Evolutionary conservation across 2,888 invertebrate genomes (phyloP).

Genomic region (Lysandra bellargus): DNA sequence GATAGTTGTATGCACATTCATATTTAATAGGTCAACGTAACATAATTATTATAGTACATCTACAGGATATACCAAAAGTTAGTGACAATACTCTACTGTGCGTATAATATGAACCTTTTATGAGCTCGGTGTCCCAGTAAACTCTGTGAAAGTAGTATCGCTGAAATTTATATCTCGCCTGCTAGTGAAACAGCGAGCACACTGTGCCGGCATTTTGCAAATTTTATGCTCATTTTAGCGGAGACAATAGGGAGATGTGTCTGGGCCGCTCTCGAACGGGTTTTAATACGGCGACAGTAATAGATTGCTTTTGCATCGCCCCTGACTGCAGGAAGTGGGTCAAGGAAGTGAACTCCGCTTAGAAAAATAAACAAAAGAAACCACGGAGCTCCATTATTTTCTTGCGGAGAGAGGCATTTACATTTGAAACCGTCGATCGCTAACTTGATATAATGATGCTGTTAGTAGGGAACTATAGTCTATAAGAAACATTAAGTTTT

Average conservation of each 20-base stretch:
- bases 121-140: too few species aligned
- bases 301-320: conserved; percentile 24
- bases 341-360: conserved; percentile 24
- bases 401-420: conserved; percentile 4
- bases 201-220: background rate
- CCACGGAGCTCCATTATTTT: background rate
- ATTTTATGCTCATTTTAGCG: conserved; percentile 12
- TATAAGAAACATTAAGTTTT: too few species aligned
- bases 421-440: conserved; percentile 10
- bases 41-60: too few species aligned
- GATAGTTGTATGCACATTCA: too few species aligned
- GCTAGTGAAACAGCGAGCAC: background rate
- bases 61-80: too few species aligned
- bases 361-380: conserved; percentile 27
- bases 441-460: background rate
- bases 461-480: background rate
- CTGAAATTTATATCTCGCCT: too few species aligned
- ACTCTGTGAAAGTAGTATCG: too few species aligned
- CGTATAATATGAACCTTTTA: too few species aligned
- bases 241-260: conserved; percentile 10
- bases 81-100: too few species aligned
- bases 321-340: conserved; percentile 22
- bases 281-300: conserved; percentile 25
- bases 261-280: conserved; percentile 9
- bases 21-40: too few species aligned